Percentiles rank a stretch among this genome's conserved stretches.
phyloP scores from a whole-genome alignment of 2,888 invertebrate species.

The Patella ulyssiponensis region DNA sequence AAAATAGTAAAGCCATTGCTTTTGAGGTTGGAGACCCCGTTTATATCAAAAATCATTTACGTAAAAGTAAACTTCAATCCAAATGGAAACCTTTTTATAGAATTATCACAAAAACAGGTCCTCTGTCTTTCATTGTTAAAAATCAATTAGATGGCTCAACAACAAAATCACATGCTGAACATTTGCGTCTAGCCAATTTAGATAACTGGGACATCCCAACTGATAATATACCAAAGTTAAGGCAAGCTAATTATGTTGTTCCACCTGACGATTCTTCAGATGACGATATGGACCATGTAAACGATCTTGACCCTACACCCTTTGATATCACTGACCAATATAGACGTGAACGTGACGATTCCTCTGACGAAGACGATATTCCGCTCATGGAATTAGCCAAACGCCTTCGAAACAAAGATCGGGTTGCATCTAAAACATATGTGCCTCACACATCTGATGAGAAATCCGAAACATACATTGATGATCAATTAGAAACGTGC shows the following conservation, averaged over 20 bases:
- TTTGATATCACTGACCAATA: not conserved
- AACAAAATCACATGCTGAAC: not conserved
- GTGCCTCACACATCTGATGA: not conserved
- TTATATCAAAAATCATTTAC: too few relatives aligned
- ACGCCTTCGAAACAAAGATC: not conserved
- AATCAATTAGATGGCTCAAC: slow-evolving; percentile 14
- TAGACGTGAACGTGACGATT: not conserved
- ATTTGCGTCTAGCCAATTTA: not conserved
- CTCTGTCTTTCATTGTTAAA: too few relatives aligned
- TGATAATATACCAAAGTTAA: slow-evolving; percentile 10
- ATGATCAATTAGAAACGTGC: not conserved
- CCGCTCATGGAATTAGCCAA: slow-evolving; percentile 14
- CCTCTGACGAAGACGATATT: slow-evolving; percentile 14
- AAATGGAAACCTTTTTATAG: too few relatives aligned
- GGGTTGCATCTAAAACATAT: not conserved
- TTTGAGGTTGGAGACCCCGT: slow-evolving; percentile 28
- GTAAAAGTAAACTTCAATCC: slow-evolving; percentile 23
- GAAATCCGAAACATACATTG: not conserved
- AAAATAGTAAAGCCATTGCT: not conserved
- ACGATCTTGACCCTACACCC: not conserved
- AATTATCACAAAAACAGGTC: too few relatives aligned
- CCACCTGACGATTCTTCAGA: slow-evolving; percentile 11
- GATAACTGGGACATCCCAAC: slow-evolving; percentile 23
- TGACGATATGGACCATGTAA: not conserved
- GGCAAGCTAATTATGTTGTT: slow-evolving; percentile 21